Evolutionary conservation across 2,113 vertebrate species (phyloP).

Genomic region (Tauraco erythrolophus): DNA sequence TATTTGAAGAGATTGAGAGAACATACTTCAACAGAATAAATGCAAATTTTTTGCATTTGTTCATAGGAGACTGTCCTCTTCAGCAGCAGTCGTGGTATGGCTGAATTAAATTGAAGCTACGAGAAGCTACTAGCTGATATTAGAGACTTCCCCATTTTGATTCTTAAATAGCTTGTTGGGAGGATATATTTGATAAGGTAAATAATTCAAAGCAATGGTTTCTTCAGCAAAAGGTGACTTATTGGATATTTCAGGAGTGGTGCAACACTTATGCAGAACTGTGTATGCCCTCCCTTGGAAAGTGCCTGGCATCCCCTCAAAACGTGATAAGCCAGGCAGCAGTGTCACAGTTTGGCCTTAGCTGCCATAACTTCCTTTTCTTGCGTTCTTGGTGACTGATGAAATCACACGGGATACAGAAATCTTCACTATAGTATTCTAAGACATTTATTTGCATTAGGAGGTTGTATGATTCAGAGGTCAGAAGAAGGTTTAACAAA

Average conservation of each 20-base stretch:
- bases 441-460: background rate
- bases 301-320: background rate
- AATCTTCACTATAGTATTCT: background rate
- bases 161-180: background rate
- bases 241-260: background rate
- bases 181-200: background rate
- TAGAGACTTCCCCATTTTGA: background rate
- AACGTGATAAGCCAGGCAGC: background rate
- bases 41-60: background rate
- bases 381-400: background rate
- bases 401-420: background rate
- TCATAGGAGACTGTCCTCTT: background rate
- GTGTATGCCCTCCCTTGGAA: background rate
- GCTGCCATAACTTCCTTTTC: background rate
- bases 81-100: background rate
- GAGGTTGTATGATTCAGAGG: background rate
- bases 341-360: background rate
- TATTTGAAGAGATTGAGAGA: background rate
- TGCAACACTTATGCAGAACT: background rate
- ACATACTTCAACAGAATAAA: background rate
- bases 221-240: background rate
- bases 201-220: background rate
- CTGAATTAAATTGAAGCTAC: background rate
- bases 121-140: background rate
- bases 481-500: background rate